These are phyloP conservation scores for Mythimna albipuncta DNA, from an alignment of 2,888 invertebrate species.

Conservation along the genomic window DNA sequence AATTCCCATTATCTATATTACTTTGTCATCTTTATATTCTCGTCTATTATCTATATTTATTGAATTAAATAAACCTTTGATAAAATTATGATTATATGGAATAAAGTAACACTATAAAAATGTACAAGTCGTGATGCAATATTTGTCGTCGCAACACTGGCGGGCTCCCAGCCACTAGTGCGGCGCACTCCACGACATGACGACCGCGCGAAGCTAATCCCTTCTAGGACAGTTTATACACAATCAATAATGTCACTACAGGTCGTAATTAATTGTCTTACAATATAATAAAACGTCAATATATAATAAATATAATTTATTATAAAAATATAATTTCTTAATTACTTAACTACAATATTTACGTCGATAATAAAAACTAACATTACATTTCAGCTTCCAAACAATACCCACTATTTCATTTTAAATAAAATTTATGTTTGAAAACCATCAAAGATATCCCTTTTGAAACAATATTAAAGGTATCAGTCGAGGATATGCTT, in stretches of 20 bases:
- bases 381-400: slow-evolving; percentile 23
- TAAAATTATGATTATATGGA: no score
- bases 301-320: slow-evolving; percentile 74
- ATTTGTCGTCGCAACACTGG: no score
- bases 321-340: slow-evolving; percentile 76
- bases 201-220: background rate
- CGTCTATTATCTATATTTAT: no score
- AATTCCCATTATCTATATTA: no score
- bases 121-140: no score
- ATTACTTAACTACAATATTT: slow-evolving; percentile 61
- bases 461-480: background rate
- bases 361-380: slow-evolving; percentile 35
- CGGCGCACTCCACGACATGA: no score
- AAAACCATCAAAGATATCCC: background rate
- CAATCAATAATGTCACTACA: background rate
- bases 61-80: no score
- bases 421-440: background rate
- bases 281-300: slow-evolving; percentile 63
- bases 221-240: background rate
- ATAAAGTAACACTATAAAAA: no score
- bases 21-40: no score
- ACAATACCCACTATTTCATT: background rate
- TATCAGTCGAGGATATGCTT: background rate
- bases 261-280: background rate
- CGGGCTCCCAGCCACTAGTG: no score